A percentile compares a stretch with the other conserved stretches of the same genome.
Evolutionary conservation across 2,888 invertebrate genomes (phyloP).

Genomic region (Chesias legatella): DNA sequence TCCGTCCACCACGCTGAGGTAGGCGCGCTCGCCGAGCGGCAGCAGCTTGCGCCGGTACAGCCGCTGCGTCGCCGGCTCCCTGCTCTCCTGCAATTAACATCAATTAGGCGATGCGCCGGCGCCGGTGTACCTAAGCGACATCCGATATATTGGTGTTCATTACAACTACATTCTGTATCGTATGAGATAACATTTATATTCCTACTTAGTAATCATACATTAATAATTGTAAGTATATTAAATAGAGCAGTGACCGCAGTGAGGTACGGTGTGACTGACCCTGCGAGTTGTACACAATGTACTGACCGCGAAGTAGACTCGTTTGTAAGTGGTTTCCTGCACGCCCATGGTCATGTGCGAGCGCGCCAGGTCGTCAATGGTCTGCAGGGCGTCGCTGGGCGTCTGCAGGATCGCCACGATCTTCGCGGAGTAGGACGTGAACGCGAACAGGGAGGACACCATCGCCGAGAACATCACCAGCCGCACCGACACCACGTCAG

Average conservation of each 20-base stretch:
- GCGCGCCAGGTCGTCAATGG: conserved; percentile 75
- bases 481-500: conserved; percentile 71
- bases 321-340: conserved; percentile 82
- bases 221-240: no score
- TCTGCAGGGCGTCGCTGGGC: conserved; percentile 79
- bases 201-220: no score
- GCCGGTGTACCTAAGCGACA: no score
- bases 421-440: conserved; percentile 84
- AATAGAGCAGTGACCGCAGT: no score
- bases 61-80: conserved; percentile 69
- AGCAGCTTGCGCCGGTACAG: conserved; percentile 79
- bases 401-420: conserved; percentile 82
- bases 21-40: conserved; percentile 76
- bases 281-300: not conserved
- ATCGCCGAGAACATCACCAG: conserved; percentile 78
- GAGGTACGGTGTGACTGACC: no score
- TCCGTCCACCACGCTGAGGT: conserved; percentile 74
- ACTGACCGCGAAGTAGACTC: conserved; percentile 75
- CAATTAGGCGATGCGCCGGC: no score
- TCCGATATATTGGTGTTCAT: no score
- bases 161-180: no score
- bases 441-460: conserved; percentile 78
- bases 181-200: no score
- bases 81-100: conserved; percentile 77
- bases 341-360: conserved; percentile 80